Evolutionary conservation across 1,140 invertebrate species (phyloP).

Genomic region (Ctenoplectra terminalis): DNA sequence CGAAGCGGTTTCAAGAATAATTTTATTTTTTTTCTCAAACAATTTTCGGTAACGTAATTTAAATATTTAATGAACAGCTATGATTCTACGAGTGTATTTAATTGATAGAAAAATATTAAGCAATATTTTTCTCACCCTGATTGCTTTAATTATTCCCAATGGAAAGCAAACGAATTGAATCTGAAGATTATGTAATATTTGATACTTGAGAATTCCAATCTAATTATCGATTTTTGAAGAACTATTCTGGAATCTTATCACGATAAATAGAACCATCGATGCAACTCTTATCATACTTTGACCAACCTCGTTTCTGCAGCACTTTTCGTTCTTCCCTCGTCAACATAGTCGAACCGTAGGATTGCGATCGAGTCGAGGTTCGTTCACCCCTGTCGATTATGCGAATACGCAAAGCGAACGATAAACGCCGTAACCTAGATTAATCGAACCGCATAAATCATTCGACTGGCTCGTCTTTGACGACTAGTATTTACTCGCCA

Average conservation of each 20-base stretch:
- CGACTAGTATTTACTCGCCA: slow-evolving; percentile 35
- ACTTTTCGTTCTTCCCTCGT: slow-evolving; percentile 10
- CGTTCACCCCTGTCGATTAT: slow-evolving; percentile 65
- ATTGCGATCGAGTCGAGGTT: slow-evolving; percentile 52
- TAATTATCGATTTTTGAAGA: background rate
- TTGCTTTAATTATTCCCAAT: no score
- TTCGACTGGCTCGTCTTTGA: slow-evolving; percentile 17
- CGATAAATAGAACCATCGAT: background rate
- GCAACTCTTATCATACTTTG: background rate
- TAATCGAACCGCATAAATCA: slow-evolving; percentile 64
- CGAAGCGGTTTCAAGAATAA: no score
- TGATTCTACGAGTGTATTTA: no score
- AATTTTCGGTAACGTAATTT: no score
- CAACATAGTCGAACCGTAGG: slow-evolving; percentile 2
- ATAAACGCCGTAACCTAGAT: slow-evolving; percentile 64
- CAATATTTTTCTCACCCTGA: no score
- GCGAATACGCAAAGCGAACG: slow-evolving; percentile 65
- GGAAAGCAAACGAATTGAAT: no score
- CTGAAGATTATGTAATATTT: no score
- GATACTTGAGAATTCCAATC: no score
- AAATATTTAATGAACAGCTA: no score
- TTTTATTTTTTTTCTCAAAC: no score
- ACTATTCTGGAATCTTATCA: background rate
- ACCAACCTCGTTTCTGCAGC: background rate
- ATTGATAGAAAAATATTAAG: no score